Conservation (phyloP, 2,888 invertebrate genomes). For the Prosapia bicincta region DNA sequence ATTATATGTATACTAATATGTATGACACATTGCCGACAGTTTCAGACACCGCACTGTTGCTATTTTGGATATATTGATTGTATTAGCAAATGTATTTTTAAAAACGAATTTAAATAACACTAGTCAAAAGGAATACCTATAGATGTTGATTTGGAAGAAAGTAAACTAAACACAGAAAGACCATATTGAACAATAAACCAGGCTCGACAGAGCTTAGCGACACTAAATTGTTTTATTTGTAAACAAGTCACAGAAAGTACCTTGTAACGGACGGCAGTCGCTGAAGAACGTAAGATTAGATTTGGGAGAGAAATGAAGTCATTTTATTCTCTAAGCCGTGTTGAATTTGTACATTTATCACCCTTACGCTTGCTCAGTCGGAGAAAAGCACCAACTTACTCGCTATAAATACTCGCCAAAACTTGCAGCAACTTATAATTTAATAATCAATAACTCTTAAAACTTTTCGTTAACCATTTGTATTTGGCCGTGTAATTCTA, state of each 20-base stretch:
- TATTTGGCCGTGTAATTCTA: background rate
- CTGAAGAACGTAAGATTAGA: background rate
- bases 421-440: background rate
- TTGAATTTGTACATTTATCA: background rate
- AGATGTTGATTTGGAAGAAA: no score
- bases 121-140: no score
- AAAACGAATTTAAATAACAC: no score
- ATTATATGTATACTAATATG: no score
- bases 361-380: background rate
- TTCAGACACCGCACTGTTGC: no score
- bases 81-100: no score
- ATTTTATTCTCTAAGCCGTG: background rate
- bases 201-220: background rate
- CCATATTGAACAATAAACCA: no score
- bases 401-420: background rate
- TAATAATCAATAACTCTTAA: background rate
- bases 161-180: no score
- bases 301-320: background rate
- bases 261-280: background rate
- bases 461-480: background rate
- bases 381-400: background rate
- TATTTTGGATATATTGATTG: no score
- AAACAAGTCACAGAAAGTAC: background rate
- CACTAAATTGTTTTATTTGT: background rate
- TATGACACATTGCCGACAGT: no score